Evolutionary conservation across 2,888 invertebrate species (phyloP).

Genomic region (Clepsis dumicolana): DNA sequence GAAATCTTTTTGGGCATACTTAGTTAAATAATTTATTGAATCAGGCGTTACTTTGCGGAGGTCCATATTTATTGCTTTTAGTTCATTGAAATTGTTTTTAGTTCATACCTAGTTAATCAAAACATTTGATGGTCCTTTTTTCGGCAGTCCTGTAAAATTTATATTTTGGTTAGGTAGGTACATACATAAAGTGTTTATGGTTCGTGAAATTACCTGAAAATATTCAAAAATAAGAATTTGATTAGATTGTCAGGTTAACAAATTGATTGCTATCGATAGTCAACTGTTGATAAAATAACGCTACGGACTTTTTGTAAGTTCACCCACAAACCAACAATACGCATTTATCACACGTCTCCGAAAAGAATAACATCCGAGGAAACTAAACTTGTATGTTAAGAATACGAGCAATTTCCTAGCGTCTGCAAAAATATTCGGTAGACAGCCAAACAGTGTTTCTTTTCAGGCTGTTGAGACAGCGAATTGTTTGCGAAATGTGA

Average conservation of each 20-base stretch:
- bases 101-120: no score
- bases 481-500: slow-evolving; percentile 20
- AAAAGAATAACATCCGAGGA: slow-evolving; percentile 24
- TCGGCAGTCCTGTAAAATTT: no score
- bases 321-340: slow-evolving; percentile 20
- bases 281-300: not conserved
- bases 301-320: slow-evolving; percentile 1
- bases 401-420: slow-evolving; percentile 12
- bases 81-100: no score
- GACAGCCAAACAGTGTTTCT: slow-evolving; percentile 13
- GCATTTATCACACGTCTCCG: slow-evolving; percentile 18
- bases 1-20: no score
- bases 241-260: not conserved
- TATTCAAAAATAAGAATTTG: not conserved
- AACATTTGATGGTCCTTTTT: no score
- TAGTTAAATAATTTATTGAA: no score
- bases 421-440: slow-evolving; percentile 19
- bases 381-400: slow-evolving; percentile 24
- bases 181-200: no score
- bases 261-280: slow-evolving; percentile 14
- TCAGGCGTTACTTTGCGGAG: no score
- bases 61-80: no score
- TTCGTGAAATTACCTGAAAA: not conserved
- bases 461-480: slow-evolving; percentile 13
- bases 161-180: no score